phyloP scores from a whole-genome alignment of 2,113 vertebrate species.

The Protobothrops mucrosquamatus region DNA sequence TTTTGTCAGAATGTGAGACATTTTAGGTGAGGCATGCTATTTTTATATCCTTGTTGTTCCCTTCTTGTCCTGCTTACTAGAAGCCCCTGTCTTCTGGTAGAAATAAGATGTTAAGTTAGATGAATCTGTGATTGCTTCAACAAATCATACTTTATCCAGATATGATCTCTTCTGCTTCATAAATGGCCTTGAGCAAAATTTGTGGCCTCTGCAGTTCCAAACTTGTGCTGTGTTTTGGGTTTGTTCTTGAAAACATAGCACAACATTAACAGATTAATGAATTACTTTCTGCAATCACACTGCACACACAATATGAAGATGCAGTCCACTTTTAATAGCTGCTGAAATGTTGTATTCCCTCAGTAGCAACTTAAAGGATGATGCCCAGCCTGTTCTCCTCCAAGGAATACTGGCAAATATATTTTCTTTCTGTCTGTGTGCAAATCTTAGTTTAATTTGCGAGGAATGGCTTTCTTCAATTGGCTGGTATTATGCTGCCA shows the following conservation, averaged over 20 bases:
- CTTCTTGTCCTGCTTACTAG: background rate
- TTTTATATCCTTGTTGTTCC: background rate
- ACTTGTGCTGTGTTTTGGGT: background rate
- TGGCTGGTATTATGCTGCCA: conserved; percentile 3
- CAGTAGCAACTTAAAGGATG: background rate
- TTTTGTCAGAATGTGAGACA: too few relatives aligned
- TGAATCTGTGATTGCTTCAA: too few relatives aligned
- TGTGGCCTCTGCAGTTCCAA: background rate
- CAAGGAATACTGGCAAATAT: background rate
- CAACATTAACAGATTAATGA: background rate
- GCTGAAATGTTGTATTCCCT: background rate
- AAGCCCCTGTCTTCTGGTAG: background rate
- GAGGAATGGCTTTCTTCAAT: background rate
- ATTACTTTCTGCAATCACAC: background rate
- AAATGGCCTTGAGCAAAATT: background rate
- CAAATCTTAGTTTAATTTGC: background rate
- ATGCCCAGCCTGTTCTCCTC: background rate
- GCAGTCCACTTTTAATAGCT: background rate
- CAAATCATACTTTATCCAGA: too few relatives aligned
- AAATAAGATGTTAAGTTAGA: too few relatives aligned
- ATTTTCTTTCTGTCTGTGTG: background rate
- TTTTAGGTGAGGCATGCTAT: background rate
- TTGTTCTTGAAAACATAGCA: background rate
- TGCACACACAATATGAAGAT: too few relatives aligned
- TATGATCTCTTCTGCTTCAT: background rate